Base-by-base conservation (phyloP, 64 coral and sea anemone species). In the Pachyseris speciosa region DNA sequence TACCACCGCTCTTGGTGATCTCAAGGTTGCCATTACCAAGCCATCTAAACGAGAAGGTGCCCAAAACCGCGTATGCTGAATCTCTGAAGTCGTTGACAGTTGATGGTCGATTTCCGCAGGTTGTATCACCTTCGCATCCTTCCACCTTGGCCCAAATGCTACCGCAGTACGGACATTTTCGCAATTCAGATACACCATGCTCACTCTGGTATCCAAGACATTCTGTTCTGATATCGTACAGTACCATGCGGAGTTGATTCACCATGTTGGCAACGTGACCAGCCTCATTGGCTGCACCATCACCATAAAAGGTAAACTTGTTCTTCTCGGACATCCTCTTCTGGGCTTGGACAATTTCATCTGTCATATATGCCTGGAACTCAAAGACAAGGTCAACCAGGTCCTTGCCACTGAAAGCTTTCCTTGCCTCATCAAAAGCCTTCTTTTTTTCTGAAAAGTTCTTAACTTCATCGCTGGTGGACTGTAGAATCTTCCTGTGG, bases 281-380 rank as follows among this genome's bases (percentile, higher is more conserved):
- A 47, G 83, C 83, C 27, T 85, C 83, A 67, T 85, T 85, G 24
- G 83, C 83, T 24, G 83, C 83, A 85, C 83, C 83, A 67, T 85
- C 83, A 45, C 83, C 83, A 29, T 44, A 10, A 85, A 85, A 85
- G 5, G 83, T 85, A 67, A 85, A 85, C 0, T 85, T 85, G 83
- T 85, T 85, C 12, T 15, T 85, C 57, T 66, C 22, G 38, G 83
- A 68, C 83, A 85, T 67, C 61, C 83, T 85, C 60, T 49, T 85
- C 58, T 85, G 83, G 37, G 83, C 83, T 67, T 85, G 17, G 39
- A 85, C 83, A 85, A 85, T 45, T 85, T 85, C 83, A 32, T 85
- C 83, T 68, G 83, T 85, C 83, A 85, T 85, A 13, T 85, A 85
- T 10, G 83, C 83, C 7, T 85, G 83, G 59, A 85, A 85, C 83